Evolutionary conservation across 2,888 invertebrate species (phyloP).

Genomic region (Melanophora roralis): DNA sequence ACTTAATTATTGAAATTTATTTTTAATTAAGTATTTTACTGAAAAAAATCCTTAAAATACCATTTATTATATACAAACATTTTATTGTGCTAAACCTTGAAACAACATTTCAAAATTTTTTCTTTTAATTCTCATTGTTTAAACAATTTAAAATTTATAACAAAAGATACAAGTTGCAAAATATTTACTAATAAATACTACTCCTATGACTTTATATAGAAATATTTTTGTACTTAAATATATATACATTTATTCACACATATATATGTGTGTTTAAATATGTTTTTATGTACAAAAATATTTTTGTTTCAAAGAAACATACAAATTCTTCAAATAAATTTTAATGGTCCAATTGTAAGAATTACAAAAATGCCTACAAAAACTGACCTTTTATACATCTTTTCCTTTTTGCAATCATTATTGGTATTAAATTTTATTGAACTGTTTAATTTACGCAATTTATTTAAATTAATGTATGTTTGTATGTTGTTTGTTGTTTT

Average conservation of each 20-base stretch:
- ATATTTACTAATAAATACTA: background rate
- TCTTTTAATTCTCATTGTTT: background rate
- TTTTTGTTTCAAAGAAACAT: background rate
- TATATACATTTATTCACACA: too few species aligned
- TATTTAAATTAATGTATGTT: background rate
- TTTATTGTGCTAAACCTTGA: too few species aligned
- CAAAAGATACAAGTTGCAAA: background rate
- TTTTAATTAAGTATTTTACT: too few species aligned
- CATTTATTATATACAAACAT: too few species aligned
- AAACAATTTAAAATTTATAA: background rate
- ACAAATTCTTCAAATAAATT: constrained; percentile 7
- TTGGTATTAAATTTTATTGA: constrained; percentile 20
- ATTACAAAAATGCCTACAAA: constrained; percentile 1
- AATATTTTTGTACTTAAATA: background rate
- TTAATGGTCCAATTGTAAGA: constrained; percentile 23
- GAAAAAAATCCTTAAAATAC: too few species aligned
- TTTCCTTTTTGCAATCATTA: constrained; percentile 1
- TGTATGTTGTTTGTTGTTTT: too few species aligned
- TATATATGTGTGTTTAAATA: too few species aligned
- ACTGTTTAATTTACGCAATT: constrained; percentile 31
- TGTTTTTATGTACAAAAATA: background rate
- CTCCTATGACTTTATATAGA: background rate
- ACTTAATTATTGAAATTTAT: too few species aligned
- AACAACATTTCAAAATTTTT: background rate
- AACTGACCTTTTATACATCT: constrained; percentile 5